These are phyloP conservation scores for Girardinus metallicus DNA, from an alignment of 2,797 vertebrate species.

Conservation along the genomic window DNA sequence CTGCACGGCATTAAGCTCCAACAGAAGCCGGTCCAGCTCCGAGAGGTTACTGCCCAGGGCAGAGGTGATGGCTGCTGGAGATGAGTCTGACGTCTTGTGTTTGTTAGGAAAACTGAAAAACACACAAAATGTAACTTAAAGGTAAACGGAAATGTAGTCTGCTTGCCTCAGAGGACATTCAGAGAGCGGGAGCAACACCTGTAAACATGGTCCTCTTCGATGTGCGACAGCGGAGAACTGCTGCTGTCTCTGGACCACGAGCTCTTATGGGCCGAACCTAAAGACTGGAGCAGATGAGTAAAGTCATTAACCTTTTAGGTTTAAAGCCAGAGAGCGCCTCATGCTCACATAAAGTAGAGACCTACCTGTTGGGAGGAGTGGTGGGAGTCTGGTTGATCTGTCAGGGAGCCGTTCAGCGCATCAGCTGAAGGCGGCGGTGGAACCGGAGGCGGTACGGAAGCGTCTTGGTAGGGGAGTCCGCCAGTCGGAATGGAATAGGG, in stretches of 20 bases:
- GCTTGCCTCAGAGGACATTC: not conserved
- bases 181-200: slow-evolving; percentile 78
- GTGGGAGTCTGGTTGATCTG: slow-evolving; percentile 81
- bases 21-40: slow-evolving; percentile 93
- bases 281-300: slow-evolving; percentile 70
- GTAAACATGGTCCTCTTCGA: slow-evolving; percentile 97
- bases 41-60: slow-evolving; percentile 95
- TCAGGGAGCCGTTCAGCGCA: slow-evolving; percentile 90
- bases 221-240: slow-evolving; percentile 79
- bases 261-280: slow-evolving; percentile 84
- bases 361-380: slow-evolving; percentile 89
- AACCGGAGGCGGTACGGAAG: slow-evolving; percentile 86
- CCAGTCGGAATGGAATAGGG: slow-evolving; percentile 94
- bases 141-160: not conserved
- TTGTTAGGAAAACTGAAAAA: slow-evolving; percentile 93
- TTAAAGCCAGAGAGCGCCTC: not conserved
- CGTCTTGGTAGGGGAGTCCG: slow-evolving; percentile 89
- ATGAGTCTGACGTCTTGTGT: slow-evolving; percentile 90
- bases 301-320: not conserved
- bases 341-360: not conserved
- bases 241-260: slow-evolving; percentile 84
- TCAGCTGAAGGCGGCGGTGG: slow-evolving; percentile 90
- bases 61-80: slow-evolving; percentile 88
- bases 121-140: not conserved
- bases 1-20: slow-evolving; percentile 96